Percentiles rank a stretch among this genome's conserved stretches.
Conservation (phyloP, 2,797 vertebrate species). For the Melanitta fusca region DNA sequence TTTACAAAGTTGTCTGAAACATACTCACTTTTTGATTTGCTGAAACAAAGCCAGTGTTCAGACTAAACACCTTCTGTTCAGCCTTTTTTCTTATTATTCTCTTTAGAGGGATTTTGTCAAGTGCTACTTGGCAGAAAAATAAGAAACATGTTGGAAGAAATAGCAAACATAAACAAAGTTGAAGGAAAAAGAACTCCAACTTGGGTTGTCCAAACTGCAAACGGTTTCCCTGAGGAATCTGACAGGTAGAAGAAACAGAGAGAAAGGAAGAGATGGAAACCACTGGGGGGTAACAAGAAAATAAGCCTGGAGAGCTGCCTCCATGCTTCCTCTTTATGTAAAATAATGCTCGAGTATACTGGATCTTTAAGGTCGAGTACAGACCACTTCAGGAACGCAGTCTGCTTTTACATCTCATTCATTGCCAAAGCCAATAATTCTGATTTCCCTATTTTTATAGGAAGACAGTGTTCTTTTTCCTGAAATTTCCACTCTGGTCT, state of each 20-base stretch:
- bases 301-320: neutral
- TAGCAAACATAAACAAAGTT: constrained; percentile 35
- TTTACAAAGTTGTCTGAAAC: constrained; percentile 8
- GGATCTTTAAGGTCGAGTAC: neutral
- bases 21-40: constrained; percentile 26
- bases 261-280: neutral
- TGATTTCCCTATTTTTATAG: neutral
- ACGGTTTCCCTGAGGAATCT: constrained; percentile 1
- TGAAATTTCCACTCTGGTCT: neutral
- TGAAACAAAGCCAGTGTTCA: constrained; percentile 30
- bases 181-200: neutral
- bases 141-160: constrained; percentile 33
- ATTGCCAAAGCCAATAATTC: neutral
- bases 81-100: constrained; percentile 31
- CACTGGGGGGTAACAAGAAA: neutral
- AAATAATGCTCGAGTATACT: neutral
- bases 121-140: constrained; percentile 11
- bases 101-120: constrained; percentile 36
- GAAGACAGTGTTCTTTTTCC: neutral
- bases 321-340: neutral
- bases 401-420: neutral
- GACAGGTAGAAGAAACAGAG: neutral
- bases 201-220: neutral
- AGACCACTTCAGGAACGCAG: neutral
- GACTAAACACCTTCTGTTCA: constrained; percentile 46